Percentiles rank a stretch among this genome's conserved stretches.
phyloP scores from a whole-genome alignment of 1,140 invertebrate species.

The Lucilia cuprina region DNA sequence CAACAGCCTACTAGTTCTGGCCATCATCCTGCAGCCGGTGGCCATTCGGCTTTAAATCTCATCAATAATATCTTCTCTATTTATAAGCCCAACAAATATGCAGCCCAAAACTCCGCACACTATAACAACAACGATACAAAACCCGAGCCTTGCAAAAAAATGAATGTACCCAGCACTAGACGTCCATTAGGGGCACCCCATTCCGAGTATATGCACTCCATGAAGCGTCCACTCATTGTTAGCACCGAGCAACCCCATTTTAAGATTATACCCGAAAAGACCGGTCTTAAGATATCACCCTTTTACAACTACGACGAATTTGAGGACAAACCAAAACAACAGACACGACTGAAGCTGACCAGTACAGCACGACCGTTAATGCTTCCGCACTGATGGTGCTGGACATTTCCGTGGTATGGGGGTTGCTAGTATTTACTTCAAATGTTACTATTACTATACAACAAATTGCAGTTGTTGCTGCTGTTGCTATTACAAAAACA shows the following conservation, averaged over 20 bases:
- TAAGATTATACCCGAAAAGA: slow-evolving; percentile 65
- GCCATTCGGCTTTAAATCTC: slow-evolving; percentile 57
- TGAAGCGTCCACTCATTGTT: slow-evolving; percentile 64
- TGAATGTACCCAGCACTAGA: slow-evolving; percentile 59
- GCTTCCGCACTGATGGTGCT: slow-evolving; percentile 63
- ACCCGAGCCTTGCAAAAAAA: slow-evolving; percentile 63
- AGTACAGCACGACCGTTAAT: slow-evolving; percentile 59
- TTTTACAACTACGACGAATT: slow-evolving; percentile 60
- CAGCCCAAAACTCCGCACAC: slow-evolving; percentile 57
- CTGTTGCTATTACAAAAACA: neutral
- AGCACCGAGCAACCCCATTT: slow-evolving; percentile 63
- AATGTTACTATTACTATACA: neutral
- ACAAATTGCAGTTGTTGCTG: neutral
- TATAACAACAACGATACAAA: slow-evolving; percentile 61
- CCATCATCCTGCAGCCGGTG: slow-evolving; percentile 52
- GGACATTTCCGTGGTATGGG: slow-evolving; percentile 63
- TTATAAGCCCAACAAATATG: slow-evolving; percentile 62
- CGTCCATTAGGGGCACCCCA: slow-evolving; percentile 49
- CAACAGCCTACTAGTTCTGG: slow-evolving; percentile 54
- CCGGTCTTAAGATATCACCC: slow-evolving; percentile 65
- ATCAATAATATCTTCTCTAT: slow-evolving; percentile 64
- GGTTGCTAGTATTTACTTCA: slow-evolving; percentile 45
- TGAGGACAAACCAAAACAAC: slow-evolving; percentile 45
- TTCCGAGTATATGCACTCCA: slow-evolving; percentile 63
- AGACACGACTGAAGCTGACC: slow-evolving; percentile 54